Evolutionary conservation across 2,797 vertebrate species (phyloP).

Genomic region (Hylomyscus alleni): DNA sequence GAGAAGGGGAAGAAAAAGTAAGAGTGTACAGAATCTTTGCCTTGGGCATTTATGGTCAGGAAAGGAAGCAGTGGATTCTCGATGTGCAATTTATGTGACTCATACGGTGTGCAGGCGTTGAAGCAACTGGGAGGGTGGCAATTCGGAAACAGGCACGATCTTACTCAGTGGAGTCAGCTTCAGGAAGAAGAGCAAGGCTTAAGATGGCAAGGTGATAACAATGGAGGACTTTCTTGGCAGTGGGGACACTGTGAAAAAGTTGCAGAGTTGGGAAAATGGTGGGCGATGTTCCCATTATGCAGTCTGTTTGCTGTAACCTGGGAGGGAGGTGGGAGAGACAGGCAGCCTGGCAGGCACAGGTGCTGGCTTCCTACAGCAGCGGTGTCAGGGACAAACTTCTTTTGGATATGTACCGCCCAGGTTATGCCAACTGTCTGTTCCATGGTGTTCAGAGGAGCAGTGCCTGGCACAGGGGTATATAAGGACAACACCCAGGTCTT

Average conservation of each 20-base stretch:
- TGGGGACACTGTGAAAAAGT: background rate
- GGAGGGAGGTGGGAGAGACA: background rate
- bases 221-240: background rate
- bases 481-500: background rate
- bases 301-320: background rate
- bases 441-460: background rate
- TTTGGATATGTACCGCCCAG: background rate
- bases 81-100: background rate
- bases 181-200: background rate
- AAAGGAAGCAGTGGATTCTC: background rate
- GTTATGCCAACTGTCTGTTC: background rate
- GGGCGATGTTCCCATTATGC: background rate
- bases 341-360: background rate
- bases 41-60: background rate
- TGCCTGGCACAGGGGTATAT: background rate
- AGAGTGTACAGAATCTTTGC: background rate
- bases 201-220: background rate
- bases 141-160: constrained; percentile 6
- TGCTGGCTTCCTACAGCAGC: background rate
- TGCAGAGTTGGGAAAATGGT: background rate
- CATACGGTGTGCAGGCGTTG: background rate
- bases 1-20: background rate
- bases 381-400: background rate
- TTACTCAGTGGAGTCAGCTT: background rate
- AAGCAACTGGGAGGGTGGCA: background rate